Base-by-base conservation (phyloP, 2,797 vertebrate species). In the Eulemur mongoz region DNA sequence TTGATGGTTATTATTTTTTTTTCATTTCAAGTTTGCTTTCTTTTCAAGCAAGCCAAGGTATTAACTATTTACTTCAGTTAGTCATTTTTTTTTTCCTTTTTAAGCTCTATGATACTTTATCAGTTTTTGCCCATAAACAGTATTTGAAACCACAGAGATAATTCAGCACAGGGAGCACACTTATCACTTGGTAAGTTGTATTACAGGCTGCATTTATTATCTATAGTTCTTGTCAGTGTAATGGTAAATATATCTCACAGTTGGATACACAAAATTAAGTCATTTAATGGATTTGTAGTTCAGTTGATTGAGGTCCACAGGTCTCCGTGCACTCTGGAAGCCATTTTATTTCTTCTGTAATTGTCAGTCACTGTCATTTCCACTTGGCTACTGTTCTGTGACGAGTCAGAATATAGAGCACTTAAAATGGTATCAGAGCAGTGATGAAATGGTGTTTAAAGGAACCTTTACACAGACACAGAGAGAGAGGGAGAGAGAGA, bases 281-380 rank as follows among this genome's bases (percentile, higher is more conserved):
- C 91, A 96, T 98, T 98, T 98, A 98, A 98, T 98, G 98, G 98
- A 96, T 98, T 98, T 98, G 96, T 96, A 97, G 97, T 98, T 98
- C 93, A 97, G 96, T 91, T 98, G 98, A 98, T 98, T 98, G 98
- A 98, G 98, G 98, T 98, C 97, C 67, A 93, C 94, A 92, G 96
- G 94, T 98, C 91, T 98, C 96, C 45, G n/a, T 96, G 96, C 80
- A 61, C 93, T 97, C 70, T 98, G 92, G 97, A 95, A 98, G 97
- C 84, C 95, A 97, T 97, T 96, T 98, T 96, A 98, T 98, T 98
- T 95, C 48, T 95, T 94, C 96, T 97, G 93, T 98, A 98, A 97
- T 98, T 98, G 98, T 98, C 98, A 98, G 76, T 98, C 98, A 98
- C 94, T 98, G 97, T 98, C 98, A 97, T 98, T 99, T 98, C 97